phyloP scores from a whole-genome alignment of 2,797 vertebrate species.

The Neosalanx taihuensis region DNA sequence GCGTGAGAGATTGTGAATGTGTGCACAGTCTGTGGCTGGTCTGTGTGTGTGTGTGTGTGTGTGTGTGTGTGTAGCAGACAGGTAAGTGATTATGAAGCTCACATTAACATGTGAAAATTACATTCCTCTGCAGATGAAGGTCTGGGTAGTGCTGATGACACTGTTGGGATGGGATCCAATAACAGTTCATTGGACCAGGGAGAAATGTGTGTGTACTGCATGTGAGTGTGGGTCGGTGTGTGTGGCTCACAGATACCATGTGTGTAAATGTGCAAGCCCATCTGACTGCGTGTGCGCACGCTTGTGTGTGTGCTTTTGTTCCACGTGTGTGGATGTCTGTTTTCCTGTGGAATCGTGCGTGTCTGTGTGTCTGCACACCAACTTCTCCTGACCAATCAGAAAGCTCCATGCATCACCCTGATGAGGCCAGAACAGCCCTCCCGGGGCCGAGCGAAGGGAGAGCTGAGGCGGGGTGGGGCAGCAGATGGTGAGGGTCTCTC shows the following conservation, averaged over 20 bases:
- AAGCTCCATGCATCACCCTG: neutral
- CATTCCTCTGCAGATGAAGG: neutral
- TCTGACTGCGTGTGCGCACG: too few species aligned
- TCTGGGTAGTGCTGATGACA: neutral
- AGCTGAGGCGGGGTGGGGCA: neutral
- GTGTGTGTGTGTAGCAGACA: slow-evolving; percentile 6
- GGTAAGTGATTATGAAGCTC: neutral
- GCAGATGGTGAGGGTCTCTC: slow-evolving; percentile 5
- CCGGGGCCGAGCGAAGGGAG: neutral
- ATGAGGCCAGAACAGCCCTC: neutral
- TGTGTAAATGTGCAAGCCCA: neutral
- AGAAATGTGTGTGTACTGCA: neutral
- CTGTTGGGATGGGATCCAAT: neutral
- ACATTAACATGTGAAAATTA: slow-evolving; percentile 9
- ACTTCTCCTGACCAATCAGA: neutral
- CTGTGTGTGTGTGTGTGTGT: slow-evolving; percentile 20
- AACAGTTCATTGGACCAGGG: neutral
- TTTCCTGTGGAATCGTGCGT: neutral
- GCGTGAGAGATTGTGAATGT: slow-evolving; percentile 37
- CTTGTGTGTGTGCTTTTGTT: too few species aligned
- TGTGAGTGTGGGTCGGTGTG: neutral
- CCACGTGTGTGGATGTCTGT: neutral
- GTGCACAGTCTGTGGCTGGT: slow-evolving; percentile 12
- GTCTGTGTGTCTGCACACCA: neutral
- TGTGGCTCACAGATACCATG: neutral